These are phyloP conservation scores for Homarus gammarus DNA, from an alignment of 2,888 invertebrate genomes.

Conservation along the genomic window DNA sequence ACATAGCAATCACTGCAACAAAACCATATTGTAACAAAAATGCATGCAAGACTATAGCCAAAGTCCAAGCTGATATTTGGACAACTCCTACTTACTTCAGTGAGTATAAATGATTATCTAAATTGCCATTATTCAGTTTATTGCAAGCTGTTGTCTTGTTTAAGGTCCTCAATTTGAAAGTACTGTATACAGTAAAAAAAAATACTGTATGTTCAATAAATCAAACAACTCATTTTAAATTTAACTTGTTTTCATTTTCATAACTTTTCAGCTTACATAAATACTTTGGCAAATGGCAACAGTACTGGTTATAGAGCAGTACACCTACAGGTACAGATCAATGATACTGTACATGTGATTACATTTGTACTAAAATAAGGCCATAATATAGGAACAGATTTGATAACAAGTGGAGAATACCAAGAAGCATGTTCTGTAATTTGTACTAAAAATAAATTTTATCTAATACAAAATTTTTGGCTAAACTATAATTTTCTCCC, in stretches of 20 bases:
- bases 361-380: conserved; percentile 21
- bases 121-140: neutral
- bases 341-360: neutral
- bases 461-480: neutral
- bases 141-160: neutral
- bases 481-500: neutral
- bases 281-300: too few species aligned
- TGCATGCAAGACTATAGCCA: too few species aligned
- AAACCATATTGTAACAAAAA: too few species aligned
- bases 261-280: neutral
- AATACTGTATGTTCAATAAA: too few species aligned
- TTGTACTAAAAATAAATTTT: neutral
- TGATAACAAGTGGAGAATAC: neutral
- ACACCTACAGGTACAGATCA: neutral
- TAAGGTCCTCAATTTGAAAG: neutral
- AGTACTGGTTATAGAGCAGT: neutral
- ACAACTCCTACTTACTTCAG: too few species aligned
- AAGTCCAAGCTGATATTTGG: too few species aligned
- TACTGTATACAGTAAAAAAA: neutral
- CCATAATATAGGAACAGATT: neutral
- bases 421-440: neutral
- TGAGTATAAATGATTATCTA: too few species aligned
- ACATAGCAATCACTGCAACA: too few species aligned
- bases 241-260: neutral
- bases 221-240: neutral